Percentiles rank a stretch among this genome's conserved stretches.
These are phyloP conservation scores for Leuciscus idus DNA, from an alignment of 2,113 vertebrate species.

Conservation along the genomic window DNA sequence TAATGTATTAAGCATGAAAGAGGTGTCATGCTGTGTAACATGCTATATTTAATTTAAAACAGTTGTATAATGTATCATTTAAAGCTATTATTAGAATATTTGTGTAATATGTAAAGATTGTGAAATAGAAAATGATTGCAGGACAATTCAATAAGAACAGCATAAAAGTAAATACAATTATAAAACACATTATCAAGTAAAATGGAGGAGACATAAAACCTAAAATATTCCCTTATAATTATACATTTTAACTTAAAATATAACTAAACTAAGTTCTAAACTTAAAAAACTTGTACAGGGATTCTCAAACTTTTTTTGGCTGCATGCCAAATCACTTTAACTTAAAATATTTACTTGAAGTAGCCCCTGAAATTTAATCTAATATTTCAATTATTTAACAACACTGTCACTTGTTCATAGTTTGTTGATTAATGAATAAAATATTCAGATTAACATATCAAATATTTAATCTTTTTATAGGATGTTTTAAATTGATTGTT, in stretches of 20 bases:
- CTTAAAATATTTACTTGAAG: background rate
- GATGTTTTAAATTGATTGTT: background rate
- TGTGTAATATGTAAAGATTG: background rate
- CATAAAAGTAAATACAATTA: background rate
- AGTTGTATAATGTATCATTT: too few relatives aligned
- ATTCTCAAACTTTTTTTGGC: background rate
- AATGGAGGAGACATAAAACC: too few relatives aligned
- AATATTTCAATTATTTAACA: background rate
- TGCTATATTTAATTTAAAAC: too few relatives aligned
- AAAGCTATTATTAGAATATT: background rate
- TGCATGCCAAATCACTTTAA: background rate
- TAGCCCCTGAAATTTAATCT: background rate
- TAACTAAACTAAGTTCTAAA: too few relatives aligned
- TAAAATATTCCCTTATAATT: too few relatives aligned
- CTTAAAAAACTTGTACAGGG: too few relatives aligned
- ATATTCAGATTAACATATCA: background rate
- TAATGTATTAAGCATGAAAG: too few relatives aligned
- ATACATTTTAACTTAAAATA: too few relatives aligned
- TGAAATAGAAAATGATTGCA: too few relatives aligned
- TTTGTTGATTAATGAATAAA: constrained; percentile 12
- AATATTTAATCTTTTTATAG: background rate
- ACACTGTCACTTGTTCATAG: background rate
- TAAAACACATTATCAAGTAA: too few relatives aligned
- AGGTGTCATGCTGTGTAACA: too few relatives aligned
- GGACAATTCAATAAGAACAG: background rate